Base-by-base conservation (phyloP, 2,113 vertebrate genomes). In the Peromyscus californicus region DNA sequence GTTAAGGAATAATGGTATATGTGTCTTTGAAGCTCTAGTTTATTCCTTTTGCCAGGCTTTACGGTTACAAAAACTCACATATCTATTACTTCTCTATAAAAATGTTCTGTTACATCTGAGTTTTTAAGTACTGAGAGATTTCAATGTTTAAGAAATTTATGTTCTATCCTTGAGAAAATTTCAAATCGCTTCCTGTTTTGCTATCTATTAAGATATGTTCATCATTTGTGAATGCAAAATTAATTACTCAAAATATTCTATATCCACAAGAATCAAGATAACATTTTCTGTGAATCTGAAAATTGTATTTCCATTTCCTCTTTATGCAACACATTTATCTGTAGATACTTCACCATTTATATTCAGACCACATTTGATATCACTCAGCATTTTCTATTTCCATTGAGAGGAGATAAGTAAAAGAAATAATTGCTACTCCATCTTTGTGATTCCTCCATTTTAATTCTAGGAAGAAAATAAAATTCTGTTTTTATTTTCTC, bases 361-460 rank as follows among this genome's bases (percentile, higher is more conserved):
- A 3, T 88, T 16, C 16, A 95, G 36, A 61, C 0, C 17, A 65
- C 61, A 11, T 5, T 39, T 12, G 70, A 91, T 95, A 45, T 88
- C 7, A 63, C 61, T 59, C n/a, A 1, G 0, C 67, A 0, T 17
- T 89, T 54, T 57, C 63, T 75, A 29, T 74, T 96, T 96, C 90
- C 45, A 87, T n/a, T 42, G 29, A 75, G 1, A 93, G 5, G 74
- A 72, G 48, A 90, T 57, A 86, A 79, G 7, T 69, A 78, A n/a
- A 90, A 82, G 9, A 5, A 84, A 89, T 80, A 93, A 75, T 88
- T 90, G 45, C 0, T 51, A 83, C 22, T 96, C 21, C 17, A 16
- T 89, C 8, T 86, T n/a, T 75, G 80, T 83, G 21, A 85, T 82
- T 39, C 39, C 86, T 94, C 16, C 10, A 83, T 59, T 97, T 97